Conservation (phyloP, 2,888 invertebrate genomes). For the Cataglyphis rosenhaueri region DNA sequence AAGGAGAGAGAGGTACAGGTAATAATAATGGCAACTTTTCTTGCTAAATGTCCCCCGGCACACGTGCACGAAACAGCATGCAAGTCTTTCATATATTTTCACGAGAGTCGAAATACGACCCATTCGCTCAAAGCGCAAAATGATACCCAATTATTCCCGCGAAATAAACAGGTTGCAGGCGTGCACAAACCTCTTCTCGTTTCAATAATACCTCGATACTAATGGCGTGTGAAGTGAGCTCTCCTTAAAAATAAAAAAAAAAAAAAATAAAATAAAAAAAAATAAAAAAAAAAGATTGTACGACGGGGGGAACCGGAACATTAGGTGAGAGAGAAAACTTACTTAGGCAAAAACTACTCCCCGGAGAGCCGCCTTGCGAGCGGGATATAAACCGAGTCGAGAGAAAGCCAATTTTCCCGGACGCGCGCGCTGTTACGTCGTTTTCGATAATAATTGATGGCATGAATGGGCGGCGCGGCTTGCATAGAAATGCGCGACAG, state of each 20-base stretch:
- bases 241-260: conserved; percentile 1
- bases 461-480: conserved; percentile 76
- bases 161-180: neutral
- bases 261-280: neutral
- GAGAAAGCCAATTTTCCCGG: conserved; percentile 77
- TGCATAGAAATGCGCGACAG: conserved; percentile 70
- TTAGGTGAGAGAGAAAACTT: conserved; percentile 16
- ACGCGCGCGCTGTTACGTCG: conserved; percentile 70
- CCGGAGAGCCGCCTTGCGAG: conserved; percentile 48
- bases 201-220: conserved; percentile 30
- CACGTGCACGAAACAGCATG: neutral
- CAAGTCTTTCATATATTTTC: neutral
- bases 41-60: neutral
- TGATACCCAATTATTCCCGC: conserved; percentile 7
- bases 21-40: neutral
- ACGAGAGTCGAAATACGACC: neutral
- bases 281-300: conserved; percentile 29
- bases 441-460: conserved; percentile 80
- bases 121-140: neutral
- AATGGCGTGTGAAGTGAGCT: neutral
- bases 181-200: neutral
- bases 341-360: conserved; percentile 63
- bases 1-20: neutral
- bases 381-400: conserved; percentile 68
- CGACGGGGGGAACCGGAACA: conserved; percentile 34